A percentile compares a stretch with the other conserved stretches of the same genome.
These are phyloP conservation scores for Pachypeltis micranthus DNA, from an alignment of 1,140 invertebrate genomes.

Conservation along the genomic window DNA sequence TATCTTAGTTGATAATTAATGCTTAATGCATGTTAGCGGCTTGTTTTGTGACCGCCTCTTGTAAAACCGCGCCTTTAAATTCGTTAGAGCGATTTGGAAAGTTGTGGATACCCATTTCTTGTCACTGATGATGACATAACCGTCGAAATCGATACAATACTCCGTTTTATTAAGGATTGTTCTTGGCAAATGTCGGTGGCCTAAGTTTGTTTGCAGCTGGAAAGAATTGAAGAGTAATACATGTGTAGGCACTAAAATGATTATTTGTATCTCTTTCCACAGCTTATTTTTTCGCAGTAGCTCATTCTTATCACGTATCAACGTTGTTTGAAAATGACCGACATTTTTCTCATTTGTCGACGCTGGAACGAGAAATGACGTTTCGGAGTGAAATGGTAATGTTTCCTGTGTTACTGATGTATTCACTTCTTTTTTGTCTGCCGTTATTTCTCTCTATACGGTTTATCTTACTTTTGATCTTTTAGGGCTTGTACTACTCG, in stretches of 20 bases:
- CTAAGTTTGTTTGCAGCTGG: neutral
- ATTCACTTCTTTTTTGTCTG: too few relatives aligned
- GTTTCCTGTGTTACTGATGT: constrained; percentile 13
- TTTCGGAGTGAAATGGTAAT: constrained; percentile 68
- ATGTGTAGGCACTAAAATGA: neutral
- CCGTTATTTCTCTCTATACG: too few relatives aligned
- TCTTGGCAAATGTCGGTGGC: neutral
- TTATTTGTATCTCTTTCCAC: constrained; percentile 17
- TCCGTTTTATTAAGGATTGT: neutral
- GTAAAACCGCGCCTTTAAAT: too few relatives aligned
- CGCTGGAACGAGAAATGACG: constrained; percentile 68
- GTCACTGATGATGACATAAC: neutral
- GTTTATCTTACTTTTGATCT: constrained; percentile 27
- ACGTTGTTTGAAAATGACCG: constrained; percentile 66
- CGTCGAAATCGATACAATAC: neutral
- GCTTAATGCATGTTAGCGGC: too few relatives aligned
- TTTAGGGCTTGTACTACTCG: constrained; percentile 73
- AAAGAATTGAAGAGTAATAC: neutral
- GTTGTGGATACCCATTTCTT: neutral
- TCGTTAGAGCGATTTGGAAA: neutral
- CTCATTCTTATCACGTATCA: constrained; percentile 53
- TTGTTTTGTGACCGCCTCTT: too few relatives aligned
- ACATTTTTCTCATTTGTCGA: constrained; percentile 71
- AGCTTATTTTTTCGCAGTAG: constrained; percentile 32
- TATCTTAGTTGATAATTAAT: neutral